Base-by-base conservation (phyloP, 2,888 invertebrate species). In the Drosophila rubida region DNA sequence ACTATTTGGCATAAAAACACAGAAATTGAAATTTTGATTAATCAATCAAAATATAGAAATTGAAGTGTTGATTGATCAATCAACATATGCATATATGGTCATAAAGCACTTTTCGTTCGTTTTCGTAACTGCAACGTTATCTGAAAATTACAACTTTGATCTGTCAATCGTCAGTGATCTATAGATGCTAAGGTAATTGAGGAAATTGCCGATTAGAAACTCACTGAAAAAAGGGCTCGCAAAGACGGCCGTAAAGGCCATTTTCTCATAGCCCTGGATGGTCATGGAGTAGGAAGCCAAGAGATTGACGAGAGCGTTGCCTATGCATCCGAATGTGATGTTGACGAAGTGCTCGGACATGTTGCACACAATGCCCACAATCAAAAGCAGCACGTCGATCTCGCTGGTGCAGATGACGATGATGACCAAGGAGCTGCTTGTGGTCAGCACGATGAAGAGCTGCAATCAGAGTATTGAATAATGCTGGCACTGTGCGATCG, bases 221-320 rank as follows among this genome's bases (percentile, higher is more conserved):
- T 71, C 55, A 81, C 84, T 71, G 32, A 71, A 76, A 14, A 84
- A 54, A 0, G 78, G 60, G 0, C 68, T 60, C 1, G 83, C 83
- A 14, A 63, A 58, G 14, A 61, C 48, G 6, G 68, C 69, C 0
- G 80, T 78, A 14, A 66, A 83, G 0, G 72, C 83, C 83, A 80
- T 80, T 32, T 55, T 71, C 23, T 80, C 83, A 22, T 72, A 78
- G 4, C 80, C 80, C 22, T 80, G 67, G 23, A 50, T 16, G 9
- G 67, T 49, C 23, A 80, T 49, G 2, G 59, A 27, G 1, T 39
- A 19, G 4, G 67, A 69, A 19, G 78, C 13, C 16, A 80, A 14
- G 4, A 80, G 22, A 9, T 78, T 72, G 16, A 78, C 65, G 2
- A 62, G 3, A 0, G 65, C 77, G 30, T 48, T 61, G 0, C 67